Evolutionary conservation across 2,888 invertebrate genomes (phyloP).

Genomic region (Microchrysa polita): DNA sequence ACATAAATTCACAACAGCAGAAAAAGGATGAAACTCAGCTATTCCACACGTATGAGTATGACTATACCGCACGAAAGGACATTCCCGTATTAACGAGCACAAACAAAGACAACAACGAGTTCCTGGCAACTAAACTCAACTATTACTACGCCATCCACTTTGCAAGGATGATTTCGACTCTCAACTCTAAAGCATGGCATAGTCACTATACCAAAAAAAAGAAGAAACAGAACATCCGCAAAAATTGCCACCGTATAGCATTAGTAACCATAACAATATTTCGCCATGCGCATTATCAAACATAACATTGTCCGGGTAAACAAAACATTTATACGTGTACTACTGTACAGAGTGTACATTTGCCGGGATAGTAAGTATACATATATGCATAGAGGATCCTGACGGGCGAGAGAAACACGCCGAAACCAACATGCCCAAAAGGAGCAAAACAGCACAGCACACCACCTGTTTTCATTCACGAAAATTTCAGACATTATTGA

Average conservation of each 20-base stretch:
- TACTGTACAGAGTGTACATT: neutral
- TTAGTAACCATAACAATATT: constrained; percentile 35
- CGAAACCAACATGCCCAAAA: too few relatives aligned
- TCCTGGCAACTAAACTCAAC: constrained; percentile 18
- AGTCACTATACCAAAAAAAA: too few relatives aligned
- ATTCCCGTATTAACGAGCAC: too few relatives aligned
- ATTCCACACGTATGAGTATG: too few relatives aligned
- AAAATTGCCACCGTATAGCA: neutral
- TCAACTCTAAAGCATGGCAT: too few relatives aligned
- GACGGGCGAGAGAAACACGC: too few relatives aligned
- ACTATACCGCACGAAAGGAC: too few relatives aligned
- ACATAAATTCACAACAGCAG: too few relatives aligned
- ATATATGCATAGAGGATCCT: too few relatives aligned
- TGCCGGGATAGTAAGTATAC: too few relatives aligned
- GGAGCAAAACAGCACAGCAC: neutral
- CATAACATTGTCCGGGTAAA: constrained; percentile 30
- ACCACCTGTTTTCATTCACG: constrained; percentile 44
- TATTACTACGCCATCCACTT: neutral
- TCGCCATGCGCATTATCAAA: constrained; percentile 35
- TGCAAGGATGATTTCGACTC: constrained; percentile 15
- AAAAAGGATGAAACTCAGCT: too few relatives aligned
- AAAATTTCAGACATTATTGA: constrained; percentile 41
- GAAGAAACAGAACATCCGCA: too few relatives aligned
- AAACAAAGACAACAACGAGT: neutral
- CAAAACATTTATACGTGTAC: constrained; percentile 25